Evolutionary conservation across 1,140 invertebrate species (phyloP), one percentile per base, ranked within the genome.

Genomic region (Anadara kagoshimensis): DNA sequence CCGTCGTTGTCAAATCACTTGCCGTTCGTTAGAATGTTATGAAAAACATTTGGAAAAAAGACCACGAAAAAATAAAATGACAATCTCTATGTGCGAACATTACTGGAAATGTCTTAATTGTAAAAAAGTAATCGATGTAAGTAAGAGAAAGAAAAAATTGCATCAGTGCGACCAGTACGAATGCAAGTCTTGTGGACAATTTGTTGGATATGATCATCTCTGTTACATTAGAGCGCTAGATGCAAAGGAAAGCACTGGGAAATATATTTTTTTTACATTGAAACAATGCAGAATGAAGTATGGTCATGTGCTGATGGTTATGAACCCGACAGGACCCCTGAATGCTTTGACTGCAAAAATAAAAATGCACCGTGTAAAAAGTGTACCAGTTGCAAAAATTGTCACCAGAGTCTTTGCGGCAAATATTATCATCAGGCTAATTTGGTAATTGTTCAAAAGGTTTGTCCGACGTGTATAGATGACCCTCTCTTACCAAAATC

Each of bases 251-350:
- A 26, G 22, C 12, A 14, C 3, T 0, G 24, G 26, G 1, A 54
- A 56, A 66, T 66, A 43, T 67, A 74, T 24, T 74, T 66, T 49
- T 74, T 74, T 24, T 66, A 77, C 29, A 67, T 78, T 51, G 76
- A 70, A 70, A 73, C 65, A 29, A 73, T 61, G 20, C 66, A 69
- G 45, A 59, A 77, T 16, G 22, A 61, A 18, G 43, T 20, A n/a
- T 8, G 67, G 5, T 44, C 59, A 22, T 61, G 64, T 43, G 10
- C 26, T 12, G 64, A 66, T 16, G 64, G 64, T 10, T 54, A 54
- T 20, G 22, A 18, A 29, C 54, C 54, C 14, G 54, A 24, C 29
- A 36, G 29, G 29, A 36, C 29, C 29, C 29, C 29, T 36, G 29
- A 36, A 36, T 36, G 29, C 29, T 36, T 36, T 36, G 29, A 36